These are phyloP conservation scores for Nannoperca australis DNA, from an alignment of 2,797 vertebrate species.

Conservation along the genomic window DNA sequence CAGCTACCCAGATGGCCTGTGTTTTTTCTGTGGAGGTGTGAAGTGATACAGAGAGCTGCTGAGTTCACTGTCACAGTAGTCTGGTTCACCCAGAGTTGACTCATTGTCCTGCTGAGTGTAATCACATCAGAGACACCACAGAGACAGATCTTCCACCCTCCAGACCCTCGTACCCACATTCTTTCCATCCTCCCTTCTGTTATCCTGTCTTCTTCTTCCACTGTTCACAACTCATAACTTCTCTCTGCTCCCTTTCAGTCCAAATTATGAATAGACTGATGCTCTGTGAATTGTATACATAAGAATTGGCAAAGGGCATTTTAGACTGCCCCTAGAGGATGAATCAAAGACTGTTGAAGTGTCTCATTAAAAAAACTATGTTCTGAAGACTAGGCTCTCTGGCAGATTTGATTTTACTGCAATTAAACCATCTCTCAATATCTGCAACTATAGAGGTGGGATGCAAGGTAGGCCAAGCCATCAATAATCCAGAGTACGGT, in stretches of 20 bases:
- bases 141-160: conserved; percentile 31
- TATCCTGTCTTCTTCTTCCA: conserved; percentile 3
- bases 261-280: conserved; percentile 21
- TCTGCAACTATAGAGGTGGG: conserved; percentile 35
- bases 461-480: conserved; percentile 49
- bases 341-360: conserved; percentile 13
- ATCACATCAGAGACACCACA: conserved; percentile 62
- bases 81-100: conserved; percentile 68
- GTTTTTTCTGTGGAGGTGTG: conserved; percentile 60
- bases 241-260: conserved; percentile 6
- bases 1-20: conserved; percentile 65
- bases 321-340: background rate
- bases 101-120: conserved; percentile 72
- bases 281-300: background rate
- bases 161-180: conserved; percentile 15
- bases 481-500: conserved; percentile 70
- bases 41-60: conserved; percentile 68
- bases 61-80: conserved; percentile 59
- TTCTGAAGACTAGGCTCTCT: background rate
- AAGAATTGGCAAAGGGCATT: background rate
- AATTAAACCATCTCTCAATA: conserved; percentile 14
- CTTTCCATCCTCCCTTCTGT: conserved; percentile 6
- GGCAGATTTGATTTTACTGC: conserved; percentile 30
- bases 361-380: conserved; percentile 24
- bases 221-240: background rate